phyloP scores from a whole-genome alignment of 1,140 invertebrate species.

The Bombus impatiens region DNA sequence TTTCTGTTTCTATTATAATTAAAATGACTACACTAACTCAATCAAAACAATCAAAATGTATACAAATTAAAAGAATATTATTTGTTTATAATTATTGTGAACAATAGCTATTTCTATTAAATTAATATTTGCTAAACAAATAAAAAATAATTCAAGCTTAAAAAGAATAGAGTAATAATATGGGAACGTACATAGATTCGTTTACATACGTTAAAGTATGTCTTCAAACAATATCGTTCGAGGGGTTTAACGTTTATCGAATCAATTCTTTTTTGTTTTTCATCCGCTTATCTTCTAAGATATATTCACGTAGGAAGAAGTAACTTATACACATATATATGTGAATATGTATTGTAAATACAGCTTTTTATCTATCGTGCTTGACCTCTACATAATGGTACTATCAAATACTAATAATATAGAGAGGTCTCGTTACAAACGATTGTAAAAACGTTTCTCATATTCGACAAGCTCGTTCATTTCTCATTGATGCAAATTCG shows the following conservation, averaged over 20 bases:
- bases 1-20: too few relatives aligned
- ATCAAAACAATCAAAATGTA: too few relatives aligned
- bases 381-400: slow-evolving; percentile 4
- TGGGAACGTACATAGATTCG: neutral
- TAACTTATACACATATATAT: neutral
- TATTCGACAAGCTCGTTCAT: neutral
- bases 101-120: neutral
- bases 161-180: neutral
- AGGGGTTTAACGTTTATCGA: neutral
- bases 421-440: neutral
- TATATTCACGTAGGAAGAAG: neutral
- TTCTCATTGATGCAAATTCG: neutral
- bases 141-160: neutral
- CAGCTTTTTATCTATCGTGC: slow-evolving; percentile 5
- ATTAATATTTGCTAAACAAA: neutral
- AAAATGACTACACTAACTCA: too few relatives aligned
- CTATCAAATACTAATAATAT: slow-evolving; percentile 26
- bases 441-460: slow-evolving; percentile 2
- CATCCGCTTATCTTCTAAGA: slow-evolving; percentile 5
- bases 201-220: neutral
- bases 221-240: neutral
- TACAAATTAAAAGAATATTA: neutral
- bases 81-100: neutral
- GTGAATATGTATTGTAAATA: neutral
- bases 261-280: neutral